A percentile compares a stretch with the other conserved stretches of the same genome.
phyloP scores from a whole-genome alignment of 2,797 vertebrate species.

The Sebastes cheni region DNA sequence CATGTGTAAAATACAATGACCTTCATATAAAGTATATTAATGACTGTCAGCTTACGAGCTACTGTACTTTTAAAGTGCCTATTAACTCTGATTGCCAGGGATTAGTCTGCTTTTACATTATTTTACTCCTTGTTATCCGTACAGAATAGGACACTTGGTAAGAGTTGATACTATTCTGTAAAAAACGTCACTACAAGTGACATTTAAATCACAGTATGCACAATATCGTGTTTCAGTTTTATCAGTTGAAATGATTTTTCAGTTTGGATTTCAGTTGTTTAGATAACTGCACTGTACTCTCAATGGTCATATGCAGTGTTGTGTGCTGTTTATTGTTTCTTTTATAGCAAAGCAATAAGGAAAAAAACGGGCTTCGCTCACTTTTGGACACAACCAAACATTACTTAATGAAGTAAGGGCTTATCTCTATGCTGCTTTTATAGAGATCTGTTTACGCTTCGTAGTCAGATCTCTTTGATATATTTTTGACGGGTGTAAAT shows the following conservation, averaged over 20 bases:
- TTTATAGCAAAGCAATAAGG: conserved; percentile 35
- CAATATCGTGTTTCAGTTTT: not conserved
- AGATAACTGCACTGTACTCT: conserved; percentile 1
- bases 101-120: conserved; percentile 7
- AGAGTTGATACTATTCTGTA: not conserved
- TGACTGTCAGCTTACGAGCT: not conserved
- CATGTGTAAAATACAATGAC: not conserved
- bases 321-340: conserved; percentile 17
- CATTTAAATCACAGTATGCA: conserved; percentile 22
- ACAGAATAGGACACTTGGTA: not conserved
- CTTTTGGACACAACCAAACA: conserved; percentile 18
- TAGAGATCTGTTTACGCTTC: conserved; percentile 22
- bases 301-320: not conserved
- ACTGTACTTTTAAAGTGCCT: conserved; percentile 64
- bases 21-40: not conserved
- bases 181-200: not conserved
- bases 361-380: not conserved
- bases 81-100: conserved; percentile 24
- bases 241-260: conserved; percentile 7
- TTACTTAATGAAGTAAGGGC: conserved; percentile 35
- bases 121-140: not conserved
- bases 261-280: conserved; percentile 23
- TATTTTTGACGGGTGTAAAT: conserved; percentile 42
- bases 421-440: conserved; percentile 38
- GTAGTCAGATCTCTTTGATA: conserved; percentile 13